These are phyloP conservation scores for Ganaspis brasiliensis DNA, from an alignment of 2,888 invertebrate species.

Conservation along the genomic window DNA sequence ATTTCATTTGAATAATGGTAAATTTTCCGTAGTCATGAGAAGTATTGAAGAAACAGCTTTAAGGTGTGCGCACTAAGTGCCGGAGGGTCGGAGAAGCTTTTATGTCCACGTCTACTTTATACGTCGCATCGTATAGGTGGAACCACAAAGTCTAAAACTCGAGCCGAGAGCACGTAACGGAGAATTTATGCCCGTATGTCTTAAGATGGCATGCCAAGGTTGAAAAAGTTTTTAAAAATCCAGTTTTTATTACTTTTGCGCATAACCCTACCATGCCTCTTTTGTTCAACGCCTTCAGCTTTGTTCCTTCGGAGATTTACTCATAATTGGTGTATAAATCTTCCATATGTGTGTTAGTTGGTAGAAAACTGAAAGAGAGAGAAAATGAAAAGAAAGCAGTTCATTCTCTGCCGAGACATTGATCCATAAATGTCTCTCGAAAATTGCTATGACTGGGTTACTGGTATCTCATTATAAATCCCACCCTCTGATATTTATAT, in stretches of 20 bases:
- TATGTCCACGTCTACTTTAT: conserved; percentile 26
- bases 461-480: too few species aligned
- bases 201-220: conserved; percentile 42
- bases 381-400: conserved; percentile 1
- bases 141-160: conserved; percentile 47
- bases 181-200: conserved; percentile 42
- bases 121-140: conserved; percentile 24
- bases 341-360: conserved; percentile 28
- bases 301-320: conserved; percentile 30
- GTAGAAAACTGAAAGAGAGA: not conserved
- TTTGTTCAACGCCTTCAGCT: conserved; percentile 31
- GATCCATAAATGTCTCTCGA: not conserved
- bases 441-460: not conserved
- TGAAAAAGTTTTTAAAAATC: conserved; percentile 37
- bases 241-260: conserved; percentile 32
- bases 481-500: too few species aligned
- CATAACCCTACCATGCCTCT: conserved; percentile 25
- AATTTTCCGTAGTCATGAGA: not conserved
- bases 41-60: not conserved
- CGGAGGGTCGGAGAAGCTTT: conserved; percentile 35
- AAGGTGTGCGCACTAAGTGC: conserved; percentile 46
- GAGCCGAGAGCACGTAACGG: conserved; percentile 39
- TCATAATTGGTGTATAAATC: conserved; percentile 29
- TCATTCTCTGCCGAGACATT: not conserved
- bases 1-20: not conserved